Evolutionary conservation across 2,888 invertebrate genomes (phyloP).

Genomic region (Hypomecis atomaria): DNA sequence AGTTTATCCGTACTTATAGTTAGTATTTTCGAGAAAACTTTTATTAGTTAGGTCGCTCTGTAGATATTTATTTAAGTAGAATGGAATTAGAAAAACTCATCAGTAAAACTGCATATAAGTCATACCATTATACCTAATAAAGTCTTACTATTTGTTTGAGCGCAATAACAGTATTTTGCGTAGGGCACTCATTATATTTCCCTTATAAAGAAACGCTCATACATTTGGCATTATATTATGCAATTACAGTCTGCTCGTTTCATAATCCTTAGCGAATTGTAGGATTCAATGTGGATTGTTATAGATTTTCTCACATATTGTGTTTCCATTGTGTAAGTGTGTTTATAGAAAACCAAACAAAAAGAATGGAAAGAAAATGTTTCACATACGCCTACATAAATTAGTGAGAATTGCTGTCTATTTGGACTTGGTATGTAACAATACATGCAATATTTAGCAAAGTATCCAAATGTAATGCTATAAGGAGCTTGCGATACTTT

Average conservation of each 20-base stretch:
- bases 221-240: conserved; percentile 42
- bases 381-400: conserved; percentile 11
- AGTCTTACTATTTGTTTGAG: neutral
- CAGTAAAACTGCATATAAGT: too few relatives aligned
- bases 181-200: conserved; percentile 50
- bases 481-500: too few relatives aligned
- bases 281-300: conserved; percentile 33
- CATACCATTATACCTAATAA: too few relatives aligned
- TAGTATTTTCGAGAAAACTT: too few relatives aligned
- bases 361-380: conserved; percentile 20
- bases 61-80: too few relatives aligned
- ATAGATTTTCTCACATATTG: conserved; percentile 34
- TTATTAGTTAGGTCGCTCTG: too few relatives aligned
- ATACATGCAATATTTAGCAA: too few relatives aligned
- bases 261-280: conserved; percentile 46
- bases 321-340: conserved; percentile 15
- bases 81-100: too few relatives aligned
- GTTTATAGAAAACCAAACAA: conserved; percentile 16
- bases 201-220: conserved; percentile 41
- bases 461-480: too few relatives aligned
- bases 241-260: conserved; percentile 42
- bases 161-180: conserved; percentile 31
- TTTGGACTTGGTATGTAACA: too few relatives aligned
- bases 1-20: too few relatives aligned
- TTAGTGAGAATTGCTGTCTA: conserved; percentile 3